Evolutionary conservation across 1,140 invertebrate species (phyloP).

Genomic region (Tenebrio molitor): DNA sequence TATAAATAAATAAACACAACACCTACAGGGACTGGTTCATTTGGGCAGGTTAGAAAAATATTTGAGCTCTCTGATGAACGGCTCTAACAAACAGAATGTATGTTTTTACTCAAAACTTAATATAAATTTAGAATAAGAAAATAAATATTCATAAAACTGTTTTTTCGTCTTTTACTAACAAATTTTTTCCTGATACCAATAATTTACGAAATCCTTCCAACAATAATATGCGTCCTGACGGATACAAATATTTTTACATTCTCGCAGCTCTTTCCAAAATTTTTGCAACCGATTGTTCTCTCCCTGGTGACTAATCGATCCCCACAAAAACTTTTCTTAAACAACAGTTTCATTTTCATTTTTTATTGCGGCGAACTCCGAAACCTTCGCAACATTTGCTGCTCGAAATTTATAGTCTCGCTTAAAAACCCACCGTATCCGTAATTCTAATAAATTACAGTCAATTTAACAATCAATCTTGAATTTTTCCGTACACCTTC

Average conservation of each 20-base stretch:
- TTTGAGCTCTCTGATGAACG: conserved; percentile 39
- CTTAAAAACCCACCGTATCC: not conserved
- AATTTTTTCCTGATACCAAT: conserved; percentile 32
- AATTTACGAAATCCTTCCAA: conserved; percentile 37
- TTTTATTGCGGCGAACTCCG: not conserved
- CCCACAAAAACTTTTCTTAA: not conserved
- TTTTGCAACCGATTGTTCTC: not conserved
- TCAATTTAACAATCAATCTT: conserved; percentile 1
- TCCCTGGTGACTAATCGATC: not conserved
- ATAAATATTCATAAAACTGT: conserved; percentile 38
- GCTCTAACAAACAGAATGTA: conserved; percentile 24
- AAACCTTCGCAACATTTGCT: not conserved
- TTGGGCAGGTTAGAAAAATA: conserved; percentile 39
- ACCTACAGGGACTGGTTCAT: conserved; percentile 38
- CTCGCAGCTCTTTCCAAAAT: not conserved
- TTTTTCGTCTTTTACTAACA: conserved; percentile 33
- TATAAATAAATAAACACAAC: conserved; percentile 46
- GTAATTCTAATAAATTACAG: no score
- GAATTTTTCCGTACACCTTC: not conserved
- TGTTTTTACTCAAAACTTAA: conserved; percentile 41
- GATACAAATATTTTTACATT: conserved; percentile 37
- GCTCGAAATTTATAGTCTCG: not conserved
- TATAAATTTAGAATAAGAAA: conserved; percentile 40
- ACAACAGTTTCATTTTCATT: not conserved
- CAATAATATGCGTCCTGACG: conserved; percentile 27